Percentiles rank a stretch among this genome's conserved stretches.
phyloP scores from a whole-genome alignment of 1,140 invertebrate species.

The Ctenoplectra terminalis region DNA sequence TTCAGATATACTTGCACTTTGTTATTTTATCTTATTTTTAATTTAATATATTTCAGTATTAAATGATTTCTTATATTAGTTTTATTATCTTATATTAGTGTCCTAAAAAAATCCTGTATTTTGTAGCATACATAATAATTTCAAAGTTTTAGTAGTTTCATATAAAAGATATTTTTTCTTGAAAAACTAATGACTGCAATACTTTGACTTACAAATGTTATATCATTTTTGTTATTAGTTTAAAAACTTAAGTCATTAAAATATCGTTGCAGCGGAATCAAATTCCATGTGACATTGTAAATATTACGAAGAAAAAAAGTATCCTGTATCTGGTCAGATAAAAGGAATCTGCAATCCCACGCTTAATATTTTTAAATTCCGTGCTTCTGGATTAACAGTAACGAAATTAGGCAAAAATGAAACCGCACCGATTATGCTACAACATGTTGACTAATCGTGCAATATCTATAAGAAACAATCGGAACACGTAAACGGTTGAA shows the following conservation, averaged over 20 bases:
- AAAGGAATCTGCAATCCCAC: not conserved
- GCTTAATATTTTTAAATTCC: not conserved
- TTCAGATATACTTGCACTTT: too few species aligned
- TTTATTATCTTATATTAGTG: too few species aligned
- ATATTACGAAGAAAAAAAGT: not conserved
- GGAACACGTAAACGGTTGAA: not conserved
- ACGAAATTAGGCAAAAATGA: not conserved
- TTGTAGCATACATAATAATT: too few species aligned
- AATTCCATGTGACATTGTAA: not conserved
- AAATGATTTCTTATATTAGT: too few species aligned
- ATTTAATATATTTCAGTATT: too few species aligned
- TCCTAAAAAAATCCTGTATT: too few species aligned
- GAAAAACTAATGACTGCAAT: not conserved
- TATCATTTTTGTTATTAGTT: too few species aligned
- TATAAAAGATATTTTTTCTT: not conserved
- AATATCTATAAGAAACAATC: not conserved
- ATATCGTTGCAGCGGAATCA: not conserved
- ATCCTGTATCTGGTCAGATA: not conserved
- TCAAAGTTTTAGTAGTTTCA: not conserved
- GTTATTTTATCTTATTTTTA: too few species aligned
- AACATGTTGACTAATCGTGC: not conserved
- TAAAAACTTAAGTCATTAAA: not conserved
- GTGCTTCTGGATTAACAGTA: not conserved
- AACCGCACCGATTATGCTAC: not conserved
- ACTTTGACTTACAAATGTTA: too few species aligned